A percentile compares a stretch with the other conserved stretches of the same genome.
phyloP scores from a whole-genome alignment of 2,888 invertebrate genomes.

The Colostygia pectinataria region DNA sequence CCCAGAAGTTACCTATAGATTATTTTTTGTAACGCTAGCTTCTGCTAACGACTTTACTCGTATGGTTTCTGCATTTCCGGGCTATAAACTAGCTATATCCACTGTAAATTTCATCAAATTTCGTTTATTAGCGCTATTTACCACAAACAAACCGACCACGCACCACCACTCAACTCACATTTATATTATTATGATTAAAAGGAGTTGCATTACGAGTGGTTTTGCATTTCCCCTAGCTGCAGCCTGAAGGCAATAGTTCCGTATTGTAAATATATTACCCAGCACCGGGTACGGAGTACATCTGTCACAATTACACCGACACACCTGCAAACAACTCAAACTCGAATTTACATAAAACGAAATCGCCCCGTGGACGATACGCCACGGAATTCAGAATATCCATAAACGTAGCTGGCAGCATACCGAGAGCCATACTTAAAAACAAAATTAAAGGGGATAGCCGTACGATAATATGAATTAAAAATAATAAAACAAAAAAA shows the following conservation, averaged over 20 bases:
- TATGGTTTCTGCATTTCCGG: too few species aligned
- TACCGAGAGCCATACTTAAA: constrained; percentile 81
- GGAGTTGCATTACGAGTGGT: constrained; percentile 1
- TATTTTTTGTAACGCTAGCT: too few species aligned
- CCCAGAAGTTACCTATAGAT: too few species aligned
- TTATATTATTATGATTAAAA: constrained; percentile 6
- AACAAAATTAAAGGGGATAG: constrained; percentile 83
- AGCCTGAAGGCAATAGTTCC: constrained; percentile 1
- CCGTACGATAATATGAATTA: constrained; percentile 83
- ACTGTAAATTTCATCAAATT: too few species aligned
- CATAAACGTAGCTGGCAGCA: constrained; percentile 81
- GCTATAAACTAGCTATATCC: too few species aligned
- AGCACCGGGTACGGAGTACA: constrained; percentile 43
- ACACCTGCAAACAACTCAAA: constrained; percentile 52
- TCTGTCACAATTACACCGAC: constrained; percentile 69
- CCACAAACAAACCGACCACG: too few species aligned
- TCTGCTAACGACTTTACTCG: too few species aligned
- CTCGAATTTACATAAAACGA: constrained; percentile 75
- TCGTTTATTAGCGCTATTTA: too few species aligned
- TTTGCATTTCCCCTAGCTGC: constrained; percentile 7
- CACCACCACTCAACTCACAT: too few species aligned
- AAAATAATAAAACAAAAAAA: constrained; percentile 83
- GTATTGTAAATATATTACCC: constrained; percentile 24
- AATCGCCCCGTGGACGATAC: constrained; percentile 70
- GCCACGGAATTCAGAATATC: constrained; percentile 79